phyloP scores from a whole-genome alignment of 2,888 invertebrate genomes.

The Tinea pellionella region DNA sequence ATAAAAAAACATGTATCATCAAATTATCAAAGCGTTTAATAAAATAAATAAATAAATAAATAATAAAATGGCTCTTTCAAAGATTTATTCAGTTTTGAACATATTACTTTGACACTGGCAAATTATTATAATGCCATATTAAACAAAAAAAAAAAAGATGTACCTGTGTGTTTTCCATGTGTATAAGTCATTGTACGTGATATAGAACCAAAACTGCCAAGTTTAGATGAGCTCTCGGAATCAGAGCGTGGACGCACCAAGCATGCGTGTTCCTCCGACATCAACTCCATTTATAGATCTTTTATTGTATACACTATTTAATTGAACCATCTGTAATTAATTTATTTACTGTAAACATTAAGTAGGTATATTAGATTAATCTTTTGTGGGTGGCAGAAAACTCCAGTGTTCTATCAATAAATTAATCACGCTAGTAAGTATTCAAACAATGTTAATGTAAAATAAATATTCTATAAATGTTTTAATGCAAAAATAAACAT shows the following conservation, averaged over 20 bases:
- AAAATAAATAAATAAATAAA: too few relatives aligned
- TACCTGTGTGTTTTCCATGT: conserved; percentile 43
- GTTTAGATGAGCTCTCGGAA: conserved; percentile 55
- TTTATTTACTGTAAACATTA: conserved; percentile 23
- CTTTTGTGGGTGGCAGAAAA: neutral
- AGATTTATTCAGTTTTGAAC: too few relatives aligned
- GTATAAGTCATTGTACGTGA: conserved; percentile 49
- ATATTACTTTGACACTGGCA: too few relatives aligned
- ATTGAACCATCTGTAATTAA: neutral
- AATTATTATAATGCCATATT: too few relatives aligned
- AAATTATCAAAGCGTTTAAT: too few relatives aligned
- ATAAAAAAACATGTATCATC: too few relatives aligned
- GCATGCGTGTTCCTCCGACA: conserved; percentile 74
- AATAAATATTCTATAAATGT: too few relatives aligned
- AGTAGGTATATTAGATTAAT: neutral
- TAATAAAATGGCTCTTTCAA: too few relatives aligned
- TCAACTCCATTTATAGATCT: conserved; percentile 29
- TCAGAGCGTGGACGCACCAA: conserved; percentile 64
- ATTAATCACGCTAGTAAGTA: neutral
- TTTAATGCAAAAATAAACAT: too few relatives aligned
- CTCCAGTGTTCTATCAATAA: too few relatives aligned
- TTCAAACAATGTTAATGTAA: too few relatives aligned
- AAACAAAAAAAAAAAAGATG: too few relatives aligned
- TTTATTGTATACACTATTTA: conserved; percentile 17
- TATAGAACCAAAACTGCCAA: conserved; percentile 49